Evolutionary conservation across 2,888 invertebrate genomes (phyloP).

Genomic region (Aethes cnicana): DNA sequence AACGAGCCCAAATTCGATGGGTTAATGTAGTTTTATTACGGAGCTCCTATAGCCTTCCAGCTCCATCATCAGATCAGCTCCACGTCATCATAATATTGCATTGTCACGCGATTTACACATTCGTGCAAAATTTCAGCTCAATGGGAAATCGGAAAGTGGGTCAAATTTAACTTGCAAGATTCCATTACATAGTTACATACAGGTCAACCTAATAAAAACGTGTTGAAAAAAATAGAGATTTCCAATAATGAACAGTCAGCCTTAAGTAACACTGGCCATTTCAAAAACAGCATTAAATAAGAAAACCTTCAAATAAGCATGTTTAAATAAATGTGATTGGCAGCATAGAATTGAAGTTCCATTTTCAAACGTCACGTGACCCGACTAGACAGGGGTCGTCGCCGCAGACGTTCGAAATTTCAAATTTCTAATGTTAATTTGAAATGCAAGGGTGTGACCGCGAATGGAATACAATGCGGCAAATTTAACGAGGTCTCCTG

Average conservation of each 20-base stretch:
- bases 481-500: constrained; percentile 36
- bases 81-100: no score
- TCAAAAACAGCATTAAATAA: neutral
- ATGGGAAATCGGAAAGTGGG: no score
- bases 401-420: constrained; percentile 56
- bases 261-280: neutral
- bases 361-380: constrained; percentile 44
- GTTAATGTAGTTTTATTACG: no score
- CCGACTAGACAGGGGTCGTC: constrained; percentile 47
- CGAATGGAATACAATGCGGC: constrained; percentile 36
- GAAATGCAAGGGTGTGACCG: constrained; percentile 65
- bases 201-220: no score
- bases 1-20: no score
- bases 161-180: no score
- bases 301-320: constrained; percentile 16
- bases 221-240: no score
- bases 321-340: constrained; percentile 40
- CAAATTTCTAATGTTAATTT: constrained; percentile 52
- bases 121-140: no score
- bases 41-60: no score
- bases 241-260: neutral
- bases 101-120: no score
- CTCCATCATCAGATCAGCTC: no score
- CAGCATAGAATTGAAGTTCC: constrained; percentile 32
- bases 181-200: no score